These are phyloP conservation scores for Acleris holmiana DNA, from an alignment of 2,888 invertebrate species.

Conservation along the genomic window DNA sequence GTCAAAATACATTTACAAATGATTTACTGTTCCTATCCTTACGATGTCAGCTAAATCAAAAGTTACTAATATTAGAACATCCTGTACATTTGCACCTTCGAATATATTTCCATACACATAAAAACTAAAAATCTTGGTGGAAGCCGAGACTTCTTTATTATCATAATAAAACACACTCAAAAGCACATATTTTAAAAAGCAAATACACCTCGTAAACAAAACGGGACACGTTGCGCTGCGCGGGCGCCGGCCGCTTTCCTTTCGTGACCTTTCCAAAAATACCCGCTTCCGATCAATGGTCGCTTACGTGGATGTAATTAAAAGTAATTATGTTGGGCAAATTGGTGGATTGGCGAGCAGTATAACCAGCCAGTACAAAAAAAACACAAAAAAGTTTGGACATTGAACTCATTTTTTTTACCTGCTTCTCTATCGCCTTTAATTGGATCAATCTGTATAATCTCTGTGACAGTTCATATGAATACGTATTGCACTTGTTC, in stretches of 20 bases:
- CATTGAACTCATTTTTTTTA: too few relatives aligned
- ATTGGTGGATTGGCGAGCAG: background rate
- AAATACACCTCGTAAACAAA: conserved; percentile 15
- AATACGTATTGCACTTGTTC: too few relatives aligned
- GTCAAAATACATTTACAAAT: too few relatives aligned
- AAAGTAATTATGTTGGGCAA: conserved; percentile 13
- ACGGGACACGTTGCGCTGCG: conserved; percentile 4
- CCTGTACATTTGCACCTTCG: too few relatives aligned
- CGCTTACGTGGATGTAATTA: conserved; percentile 16
- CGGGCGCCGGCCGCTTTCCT: conserved; percentile 38
- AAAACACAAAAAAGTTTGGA: background rate
- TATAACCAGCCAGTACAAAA: background rate
- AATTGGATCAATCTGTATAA: too few relatives aligned
- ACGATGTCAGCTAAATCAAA: too few relatives aligned
- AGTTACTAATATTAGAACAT: too few relatives aligned
- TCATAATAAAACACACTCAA: conserved; percentile 3
- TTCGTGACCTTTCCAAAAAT: conserved; percentile 43
- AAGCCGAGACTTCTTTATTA: background rate
- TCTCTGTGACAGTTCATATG: too few relatives aligned
- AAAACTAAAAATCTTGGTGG: too few relatives aligned
- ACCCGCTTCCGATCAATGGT: conserved; percentile 22
- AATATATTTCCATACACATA: too few relatives aligned
- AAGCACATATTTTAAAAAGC: background rate
- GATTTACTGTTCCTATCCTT: too few relatives aligned
- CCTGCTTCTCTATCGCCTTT: too few relatives aligned